Evolutionary conservation across 2,888 invertebrate species (phyloP).

Genomic region (Cerastis rubricosa): DNA sequence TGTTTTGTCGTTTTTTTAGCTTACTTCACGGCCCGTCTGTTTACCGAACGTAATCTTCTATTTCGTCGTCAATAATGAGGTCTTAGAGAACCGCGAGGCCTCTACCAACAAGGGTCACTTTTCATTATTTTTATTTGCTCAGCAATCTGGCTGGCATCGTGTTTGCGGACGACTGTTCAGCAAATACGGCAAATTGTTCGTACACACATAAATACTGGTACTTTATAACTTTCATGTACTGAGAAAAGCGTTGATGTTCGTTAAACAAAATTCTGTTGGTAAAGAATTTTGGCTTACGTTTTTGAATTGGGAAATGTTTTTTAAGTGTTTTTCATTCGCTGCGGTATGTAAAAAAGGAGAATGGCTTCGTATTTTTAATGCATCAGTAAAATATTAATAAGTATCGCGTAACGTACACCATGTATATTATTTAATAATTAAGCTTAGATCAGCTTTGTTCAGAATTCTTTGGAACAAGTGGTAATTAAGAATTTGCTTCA

Average conservation of each 20-base stretch:
- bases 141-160: conserved; percentile 78
- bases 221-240: conserved; percentile 51
- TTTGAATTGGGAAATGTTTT: conserved; percentile 28
- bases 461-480: neutral
- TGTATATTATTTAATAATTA: too few relatives aligned
- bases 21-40: conserved; percentile 29
- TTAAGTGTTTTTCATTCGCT: neutral
- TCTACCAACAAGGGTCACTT: conserved; percentile 68
- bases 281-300: conserved; percentile 38
- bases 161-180: conserved; percentile 65
- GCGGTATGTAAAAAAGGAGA: neutral
- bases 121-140: conserved; percentile 84
- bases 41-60: conserved; percentile 58
- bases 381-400: neutral
- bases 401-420: neutral
- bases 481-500: neutral
- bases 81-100: conserved; percentile 36
- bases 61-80: conserved; percentile 62
- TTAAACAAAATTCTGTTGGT: conserved; percentile 63
- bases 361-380: neutral
- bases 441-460: neutral
- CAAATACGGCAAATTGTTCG: conserved; percentile 77
- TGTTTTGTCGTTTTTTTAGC: neutral
- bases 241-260: conserved; percentile 34
- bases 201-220: conserved; percentile 59